Conservation (phyloP, 2,888 invertebrate genomes). For the Campoletis raptor region DNA sequence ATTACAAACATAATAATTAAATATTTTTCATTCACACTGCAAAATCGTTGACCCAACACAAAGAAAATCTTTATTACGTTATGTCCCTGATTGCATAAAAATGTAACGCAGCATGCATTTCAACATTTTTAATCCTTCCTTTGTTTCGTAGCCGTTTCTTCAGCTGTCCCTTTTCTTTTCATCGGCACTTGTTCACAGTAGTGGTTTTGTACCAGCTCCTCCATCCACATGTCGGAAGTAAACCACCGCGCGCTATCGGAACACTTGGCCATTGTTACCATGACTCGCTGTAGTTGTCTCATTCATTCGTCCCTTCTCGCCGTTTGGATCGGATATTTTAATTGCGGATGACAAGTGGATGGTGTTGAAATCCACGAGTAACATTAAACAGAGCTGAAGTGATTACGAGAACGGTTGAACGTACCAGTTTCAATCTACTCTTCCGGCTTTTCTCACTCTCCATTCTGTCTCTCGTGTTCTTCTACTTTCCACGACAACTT, state of each 20-base stretch:
- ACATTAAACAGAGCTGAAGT: constrained; percentile 42
- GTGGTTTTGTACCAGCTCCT: constrained; percentile 22
- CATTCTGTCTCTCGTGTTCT: constrained; percentile 20
- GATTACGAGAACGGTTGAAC: constrained; percentile 34
- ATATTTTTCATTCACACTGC: background rate
- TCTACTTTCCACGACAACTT: constrained; percentile 1
- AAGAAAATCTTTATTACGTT: background rate
- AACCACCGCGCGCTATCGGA: constrained; percentile 59
- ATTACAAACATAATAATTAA: background rate
- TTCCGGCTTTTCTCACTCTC: constrained; percentile 11
- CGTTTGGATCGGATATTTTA: constrained; percentile 61
- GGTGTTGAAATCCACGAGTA: constrained; percentile 37
- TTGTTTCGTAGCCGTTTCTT: constrained; percentile 14
- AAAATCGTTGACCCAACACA: background rate
- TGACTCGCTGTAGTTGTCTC: constrained; percentile 49
- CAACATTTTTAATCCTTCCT: constrained; percentile 12
- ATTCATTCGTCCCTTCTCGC: constrained; percentile 58
- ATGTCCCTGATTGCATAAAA: background rate
- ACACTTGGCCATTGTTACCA: constrained; percentile 53
- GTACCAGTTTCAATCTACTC: constrained; percentile 19
- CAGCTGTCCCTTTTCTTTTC: constrained; percentile 7
- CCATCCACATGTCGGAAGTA: constrained; percentile 63
- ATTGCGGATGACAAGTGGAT: constrained; percentile 62
- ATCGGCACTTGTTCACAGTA: constrained; percentile 5
- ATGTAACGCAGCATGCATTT: background rate